Evolutionary conservation across 2,797 vertebrate genomes (phyloP), one percentile per base, ranked within the genome.

Genomic region (Eurystomus glaucurus): DNA sequence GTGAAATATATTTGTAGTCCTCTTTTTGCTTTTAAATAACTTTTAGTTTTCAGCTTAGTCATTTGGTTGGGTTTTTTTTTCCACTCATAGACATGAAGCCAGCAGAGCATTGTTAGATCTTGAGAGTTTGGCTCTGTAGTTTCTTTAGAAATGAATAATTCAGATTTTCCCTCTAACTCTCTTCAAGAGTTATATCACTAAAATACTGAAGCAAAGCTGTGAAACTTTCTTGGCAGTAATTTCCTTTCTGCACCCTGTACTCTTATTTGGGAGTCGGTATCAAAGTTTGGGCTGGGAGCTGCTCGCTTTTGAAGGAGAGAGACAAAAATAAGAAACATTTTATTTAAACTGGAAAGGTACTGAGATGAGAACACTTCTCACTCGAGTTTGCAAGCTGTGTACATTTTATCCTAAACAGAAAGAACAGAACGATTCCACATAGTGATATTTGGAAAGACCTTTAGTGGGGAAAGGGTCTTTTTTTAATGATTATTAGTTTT

Each of bases 1-100:
- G 37, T 35, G 39, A 29, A 18, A 45, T 62, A 39, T n/a, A 46
- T 22, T 72, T 0, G 0, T 43, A n/a, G 31, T n/a, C 18, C 9
- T 18, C 18, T 85, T 68, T 68, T 65, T 72, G n/a, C 39, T 35
- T 58, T 85, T 55, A 65, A 64, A 11, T 64, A 55, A 58, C 41
- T 69, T 54, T 90, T 45, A 29, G 3, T 60, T 84, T 85, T 62
- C 50, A 71, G 11, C 33, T 37, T 48, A 50, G 11, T 51, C 35
- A 33, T 66, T 7, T 7, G 18, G 33, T 48, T 12, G 11, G 0
- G 11, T 10, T 0, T 18, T 28, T 39, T n/a, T 26, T 31, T 21
- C 25, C 22, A 7, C 8, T 55, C 20, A 37, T 61, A 64, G 15
- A 45, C 31, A 41, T 41, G 29, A 71, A 75, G 28, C 22, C 2